Evolutionary conservation across 2,888 invertebrate genomes (phyloP).

Genomic region (Catocala sponsa): DNA sequence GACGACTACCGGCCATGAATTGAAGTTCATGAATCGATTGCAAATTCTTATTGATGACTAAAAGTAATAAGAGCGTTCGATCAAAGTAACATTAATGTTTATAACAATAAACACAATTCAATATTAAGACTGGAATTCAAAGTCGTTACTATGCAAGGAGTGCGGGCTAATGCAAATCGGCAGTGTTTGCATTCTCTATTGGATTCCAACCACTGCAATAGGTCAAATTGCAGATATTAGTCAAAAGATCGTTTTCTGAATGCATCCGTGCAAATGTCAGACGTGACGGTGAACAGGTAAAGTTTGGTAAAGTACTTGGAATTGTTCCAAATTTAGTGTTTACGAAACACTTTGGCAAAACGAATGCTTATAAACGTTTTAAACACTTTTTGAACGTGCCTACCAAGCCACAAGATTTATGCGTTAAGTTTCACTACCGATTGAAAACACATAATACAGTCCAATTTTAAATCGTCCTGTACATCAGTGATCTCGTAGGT

Average conservation of each 20-base stretch:
- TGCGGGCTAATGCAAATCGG: slow-evolving; percentile 22
- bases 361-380: slow-evolving; percentile 23
- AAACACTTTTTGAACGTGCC: slow-evolving; percentile 27
- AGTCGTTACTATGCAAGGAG: slow-evolving; percentile 14
- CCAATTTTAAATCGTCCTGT: slow-evolving; percentile 9
- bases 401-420: slow-evolving; percentile 27
- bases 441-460: slow-evolving; percentile 17
- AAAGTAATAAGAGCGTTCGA: not conserved
- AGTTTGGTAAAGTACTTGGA: slow-evolving; percentile 31
- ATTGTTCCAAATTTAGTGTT: slow-evolving; percentile 42
- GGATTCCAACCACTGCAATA: slow-evolving; percentile 37
- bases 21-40: slow-evolving; percentile 29
- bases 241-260: slow-evolving; percentile 33
- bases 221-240: slow-evolving; percentile 39
- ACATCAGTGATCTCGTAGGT: slow-evolving; percentile 6
- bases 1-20: slow-evolving; percentile 16
- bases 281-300: slow-evolving; percentile 27
- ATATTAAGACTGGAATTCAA: slow-evolving; percentile 18
- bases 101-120: not conserved
- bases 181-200: slow-evolving; percentile 30
- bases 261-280: slow-evolving; percentile 37
- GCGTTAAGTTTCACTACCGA: slow-evolving; percentile 12
- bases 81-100: no score
- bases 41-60: slow-evolving; percentile 16
- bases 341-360: slow-evolving; percentile 32